Evolutionary conservation across 2,888 invertebrate genomes (phyloP), one percentile per base, ranked within the genome.

Genomic region (Drosophila seclusa): DNA sequence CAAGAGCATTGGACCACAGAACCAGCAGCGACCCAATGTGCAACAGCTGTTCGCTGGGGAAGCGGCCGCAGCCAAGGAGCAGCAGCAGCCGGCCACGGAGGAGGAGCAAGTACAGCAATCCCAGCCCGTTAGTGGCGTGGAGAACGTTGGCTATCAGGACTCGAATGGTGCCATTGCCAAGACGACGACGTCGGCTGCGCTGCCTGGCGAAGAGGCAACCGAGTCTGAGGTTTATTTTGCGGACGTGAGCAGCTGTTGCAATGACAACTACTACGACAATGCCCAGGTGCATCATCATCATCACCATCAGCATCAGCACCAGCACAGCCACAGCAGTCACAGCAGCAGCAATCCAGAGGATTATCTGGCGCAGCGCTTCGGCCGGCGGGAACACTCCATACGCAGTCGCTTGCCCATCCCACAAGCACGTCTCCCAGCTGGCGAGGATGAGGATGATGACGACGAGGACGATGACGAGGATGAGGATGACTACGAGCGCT

Each of bases 141-240:
- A 97, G 88, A 97, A 97, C 82, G 94, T 95, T 1, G 97, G 95
- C 0, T 97, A 97, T 88, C 96, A 96, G 90, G 80, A 89, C 38
- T 87, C 89, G 0, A 89, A 86, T 60, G 82, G 87, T 0, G 89
- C 80, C 53, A 88, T 87, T 34, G 81, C 86, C 52, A 86, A 88
- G 73, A 38, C 83, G 82, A 52, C 48, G 13, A 13, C 54, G 7
- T 38, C 57, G n/a, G 34, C 57, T 1, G 62, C 24, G 45, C n/a
- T 21, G 60, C 29, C 16, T 7, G 69, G 36, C 7, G 75, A 53
- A 58, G 96, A 95, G 87, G 95, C 95, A 27, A 95, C 96, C 0
- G 97, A 97, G 89, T 97, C 97, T 0, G 97, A 97, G 91, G 95
- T 97, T 0, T 97, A 97, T 90, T 97, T 97, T 87, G 97, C 97